Conservation (phyloP, 1,140 invertebrate species). For the Drosophila ironensis region DNA sequence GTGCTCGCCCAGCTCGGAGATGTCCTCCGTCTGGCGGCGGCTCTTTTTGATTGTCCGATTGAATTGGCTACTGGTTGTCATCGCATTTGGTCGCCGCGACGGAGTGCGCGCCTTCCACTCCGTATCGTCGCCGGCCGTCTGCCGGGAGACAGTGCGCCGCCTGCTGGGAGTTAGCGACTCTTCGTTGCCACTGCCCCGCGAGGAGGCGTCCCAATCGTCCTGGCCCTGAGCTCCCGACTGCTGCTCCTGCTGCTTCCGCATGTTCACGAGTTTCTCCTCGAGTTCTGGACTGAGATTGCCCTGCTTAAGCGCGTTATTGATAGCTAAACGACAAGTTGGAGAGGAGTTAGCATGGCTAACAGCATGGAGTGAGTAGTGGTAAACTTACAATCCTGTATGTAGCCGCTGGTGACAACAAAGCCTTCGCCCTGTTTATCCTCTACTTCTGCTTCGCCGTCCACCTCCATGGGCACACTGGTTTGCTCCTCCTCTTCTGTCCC, state of each 20-base stretch:
- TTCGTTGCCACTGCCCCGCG: constrained; percentile 33
- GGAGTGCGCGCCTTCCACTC: constrained; percentile 57
- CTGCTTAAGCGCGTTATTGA: constrained; percentile 91
- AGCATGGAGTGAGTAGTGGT: no score
- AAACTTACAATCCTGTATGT: constrained; percentile 88
- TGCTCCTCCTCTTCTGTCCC: no score
- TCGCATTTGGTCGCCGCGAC: constrained; percentile 38
- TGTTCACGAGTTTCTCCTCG: constrained; percentile 93
- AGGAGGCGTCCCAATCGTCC: constrained; percentile 52
- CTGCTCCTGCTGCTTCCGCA: constrained; percentile 93
- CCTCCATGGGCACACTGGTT: no score
- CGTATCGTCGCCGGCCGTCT: constrained; percentile 48
- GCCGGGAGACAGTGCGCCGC: constrained; percentile 37
- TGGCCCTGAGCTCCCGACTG: constrained; percentile 85
- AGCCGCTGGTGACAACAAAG: constrained; percentile 93
- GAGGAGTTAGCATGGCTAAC: background rate
- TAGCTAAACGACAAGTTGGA: constrained; percentile 83
- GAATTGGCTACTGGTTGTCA: constrained; percentile 7
- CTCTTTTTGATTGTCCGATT: constrained; percentile 39
- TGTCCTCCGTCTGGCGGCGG: constrained; percentile 39
- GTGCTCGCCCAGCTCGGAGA: constrained; percentile 32
- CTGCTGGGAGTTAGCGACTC: constrained; percentile 16
- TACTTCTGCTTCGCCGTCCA: background rate
- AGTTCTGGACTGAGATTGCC: constrained; percentile 96
- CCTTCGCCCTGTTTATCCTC: constrained; percentile 59